These are phyloP conservation scores for Sceliomorpha sp. DNA, from an alignment of 2,888 invertebrate genomes.

Conservation along the genomic window DNA sequence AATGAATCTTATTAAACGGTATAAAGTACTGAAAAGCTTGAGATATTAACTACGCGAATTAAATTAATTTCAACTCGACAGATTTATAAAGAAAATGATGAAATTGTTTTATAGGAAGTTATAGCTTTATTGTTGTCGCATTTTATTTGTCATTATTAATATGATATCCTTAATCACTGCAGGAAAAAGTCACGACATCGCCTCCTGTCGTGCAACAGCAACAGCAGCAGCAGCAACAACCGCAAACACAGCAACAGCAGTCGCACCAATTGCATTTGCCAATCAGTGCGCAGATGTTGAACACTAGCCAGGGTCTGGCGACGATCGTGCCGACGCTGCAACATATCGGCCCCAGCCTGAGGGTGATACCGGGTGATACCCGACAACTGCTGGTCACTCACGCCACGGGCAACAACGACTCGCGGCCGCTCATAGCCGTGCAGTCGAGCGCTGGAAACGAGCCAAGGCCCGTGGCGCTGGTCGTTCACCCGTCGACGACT, in stretches of 20 bases:
- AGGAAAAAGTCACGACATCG: conserved; percentile 61
- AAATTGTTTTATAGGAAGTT: too few relatives aligned
- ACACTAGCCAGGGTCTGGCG: conserved; percentile 75
- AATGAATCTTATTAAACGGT: too few relatives aligned
- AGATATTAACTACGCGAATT: too few relatives aligned
- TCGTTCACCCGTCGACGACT: conserved; percentile 76
- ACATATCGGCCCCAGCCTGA: conserved; percentile 73
- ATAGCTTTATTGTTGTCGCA: too few relatives aligned
- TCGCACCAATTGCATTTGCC: conserved; percentile 76
- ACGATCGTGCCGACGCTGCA: conserved; percentile 78
- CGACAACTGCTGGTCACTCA: conserved; percentile 76
- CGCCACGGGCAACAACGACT: conserved; percentile 71
- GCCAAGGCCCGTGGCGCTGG: conserved; percentile 76
- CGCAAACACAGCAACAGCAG: conserved; percentile 46
- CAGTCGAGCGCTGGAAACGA: conserved; percentile 76
- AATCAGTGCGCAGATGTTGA: conserved; percentile 76
- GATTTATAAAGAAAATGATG: too few relatives aligned
- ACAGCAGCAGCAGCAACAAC: conserved; percentile 49
- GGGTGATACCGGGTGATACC: conserved; percentile 77
- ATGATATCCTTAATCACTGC: too few relatives aligned
- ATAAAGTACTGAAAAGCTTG: too few relatives aligned
- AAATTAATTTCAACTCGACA: too few relatives aligned
- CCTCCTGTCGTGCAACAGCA: conserved; percentile 64
- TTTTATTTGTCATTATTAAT: too few relatives aligned
- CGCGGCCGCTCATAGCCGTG: conserved; percentile 74